Conservation (phyloP, 2,888 invertebrate genomes). For the Bruchidius siliquastri region DNA sequence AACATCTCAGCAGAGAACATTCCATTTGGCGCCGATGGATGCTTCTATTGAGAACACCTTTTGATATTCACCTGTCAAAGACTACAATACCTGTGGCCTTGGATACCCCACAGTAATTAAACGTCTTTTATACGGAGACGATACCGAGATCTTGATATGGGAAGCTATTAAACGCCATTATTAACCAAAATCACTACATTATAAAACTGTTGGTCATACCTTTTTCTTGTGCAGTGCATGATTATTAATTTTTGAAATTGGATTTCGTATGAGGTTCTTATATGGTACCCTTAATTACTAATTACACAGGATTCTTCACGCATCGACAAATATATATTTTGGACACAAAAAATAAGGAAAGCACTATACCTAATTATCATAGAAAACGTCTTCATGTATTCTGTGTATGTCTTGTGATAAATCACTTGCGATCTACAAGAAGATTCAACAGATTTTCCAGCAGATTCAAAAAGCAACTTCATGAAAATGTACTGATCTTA, state of each 20-base stretch:
- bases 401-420: not conserved
- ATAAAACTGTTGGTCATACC: not conserved
- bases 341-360: not conserved
- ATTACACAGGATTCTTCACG: not conserved
- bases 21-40: not conserved
- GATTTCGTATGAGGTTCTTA: not conserved
- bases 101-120: not conserved
- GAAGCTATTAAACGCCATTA: not conserved
- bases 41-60: not conserved
- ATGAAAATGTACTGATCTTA: too few species aligned
- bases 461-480: too few species aligned
- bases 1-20: not conserved
- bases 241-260: not conserved
- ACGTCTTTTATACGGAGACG: not conserved
- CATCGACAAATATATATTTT: not conserved
- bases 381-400: not conserved
- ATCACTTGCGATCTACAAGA: not conserved
- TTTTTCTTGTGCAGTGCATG: not conserved
- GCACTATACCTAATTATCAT: not conserved
- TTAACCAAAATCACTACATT: not conserved
- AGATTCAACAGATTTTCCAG: too few species aligned
- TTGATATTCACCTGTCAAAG: not conserved
- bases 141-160: not conserved
- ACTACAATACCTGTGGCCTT: not conserved
- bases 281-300: not conserved